Percentiles rank a stretch among this genome's conserved stretches.
Conservation (phyloP, 2,113 vertebrate species). For the Pardalotus punctatus region DNA sequence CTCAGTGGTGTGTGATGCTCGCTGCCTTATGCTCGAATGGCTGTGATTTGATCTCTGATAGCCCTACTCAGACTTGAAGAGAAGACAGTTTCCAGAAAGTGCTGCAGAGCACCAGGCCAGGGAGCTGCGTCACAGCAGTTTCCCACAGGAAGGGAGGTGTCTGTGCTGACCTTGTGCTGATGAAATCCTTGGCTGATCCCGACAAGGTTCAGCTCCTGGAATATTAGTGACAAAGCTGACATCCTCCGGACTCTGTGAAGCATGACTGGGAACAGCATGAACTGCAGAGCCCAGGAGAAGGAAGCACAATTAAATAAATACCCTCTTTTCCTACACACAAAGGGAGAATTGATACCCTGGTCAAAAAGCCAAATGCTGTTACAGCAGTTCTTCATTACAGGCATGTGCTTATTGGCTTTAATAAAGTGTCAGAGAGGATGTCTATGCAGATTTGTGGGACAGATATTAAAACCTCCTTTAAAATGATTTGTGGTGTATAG, state of each 20-base stretch:
- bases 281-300: neutral
- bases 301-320: conserved; percentile 4
- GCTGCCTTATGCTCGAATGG: neutral
- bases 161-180: conserved; percentile 37
- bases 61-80: neutral
- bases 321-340: neutral
- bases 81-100: neutral
- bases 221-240: conserved; percentile 26
- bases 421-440: neutral
- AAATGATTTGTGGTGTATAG: neutral
- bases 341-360: neutral
- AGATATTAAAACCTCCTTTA: neutral
- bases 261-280: conserved; percentile 8
- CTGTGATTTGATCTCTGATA: conserved; percentile 7
- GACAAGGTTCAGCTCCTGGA: conserved; percentile 19
- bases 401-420: conserved; percentile 1
- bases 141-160: conserved; percentile 45
- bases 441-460: neutral
- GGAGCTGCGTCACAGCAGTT: neutral
- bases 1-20: neutral
- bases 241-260: neutral
- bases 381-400: neutral
- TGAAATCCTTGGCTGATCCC: conserved; percentile 47
- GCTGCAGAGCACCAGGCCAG: neutral
- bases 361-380: conserved; percentile 28